Evolutionary conservation across 2,888 invertebrate genomes (phyloP).

Genomic region (Parapristionchus giblindavisi): DNA sequence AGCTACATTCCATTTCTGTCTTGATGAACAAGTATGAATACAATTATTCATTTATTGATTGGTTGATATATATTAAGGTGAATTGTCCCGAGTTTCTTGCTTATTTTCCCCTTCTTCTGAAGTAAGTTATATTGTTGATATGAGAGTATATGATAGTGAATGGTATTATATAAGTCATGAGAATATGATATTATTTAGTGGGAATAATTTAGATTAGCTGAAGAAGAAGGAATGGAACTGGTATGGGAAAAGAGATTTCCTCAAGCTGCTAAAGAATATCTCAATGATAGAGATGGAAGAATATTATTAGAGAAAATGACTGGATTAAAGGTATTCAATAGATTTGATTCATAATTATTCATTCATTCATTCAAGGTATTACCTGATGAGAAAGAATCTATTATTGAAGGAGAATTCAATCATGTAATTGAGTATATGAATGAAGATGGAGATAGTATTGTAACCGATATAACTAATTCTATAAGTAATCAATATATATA

Average conservation of each 20-base stretch:
- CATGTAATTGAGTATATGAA: not conserved
- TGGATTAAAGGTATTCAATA: slow-evolving; percentile 14
- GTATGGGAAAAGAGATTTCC: slow-evolving; percentile 62
- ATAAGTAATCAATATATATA: too few species aligned
- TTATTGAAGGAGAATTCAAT: not conserved
- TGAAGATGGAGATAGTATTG: slow-evolving; percentile 3
- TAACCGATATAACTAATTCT: too few species aligned
- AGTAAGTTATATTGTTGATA: slow-evolving; percentile 48
- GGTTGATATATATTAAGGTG: slow-evolving; percentile 75
- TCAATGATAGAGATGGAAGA: slow-evolving; percentile 38
- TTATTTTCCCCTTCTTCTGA: slow-evolving; percentile 79
- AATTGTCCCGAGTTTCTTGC: slow-evolving; percentile 98
- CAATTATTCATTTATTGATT: not conserved
- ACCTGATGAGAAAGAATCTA: not conserved
- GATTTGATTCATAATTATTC: not conserved
- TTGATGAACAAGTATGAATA: slow-evolving; percentile 80
- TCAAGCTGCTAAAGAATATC: slow-evolving; percentile 52
- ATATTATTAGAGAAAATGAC: slow-evolving; percentile 11
- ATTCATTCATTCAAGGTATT: not conserved
- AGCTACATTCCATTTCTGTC: slow-evolving; percentile 90
- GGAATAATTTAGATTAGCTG: slow-evolving; percentile 61
- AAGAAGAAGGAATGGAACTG: slow-evolving; percentile 66
- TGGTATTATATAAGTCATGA: not conserved
- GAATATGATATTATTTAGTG: too few species aligned
- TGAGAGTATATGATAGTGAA: not conserved